Evolutionary conservation across 1,140 invertebrate genomes (phyloP).

Genomic region (Oncopeltus fasciatus): DNA sequence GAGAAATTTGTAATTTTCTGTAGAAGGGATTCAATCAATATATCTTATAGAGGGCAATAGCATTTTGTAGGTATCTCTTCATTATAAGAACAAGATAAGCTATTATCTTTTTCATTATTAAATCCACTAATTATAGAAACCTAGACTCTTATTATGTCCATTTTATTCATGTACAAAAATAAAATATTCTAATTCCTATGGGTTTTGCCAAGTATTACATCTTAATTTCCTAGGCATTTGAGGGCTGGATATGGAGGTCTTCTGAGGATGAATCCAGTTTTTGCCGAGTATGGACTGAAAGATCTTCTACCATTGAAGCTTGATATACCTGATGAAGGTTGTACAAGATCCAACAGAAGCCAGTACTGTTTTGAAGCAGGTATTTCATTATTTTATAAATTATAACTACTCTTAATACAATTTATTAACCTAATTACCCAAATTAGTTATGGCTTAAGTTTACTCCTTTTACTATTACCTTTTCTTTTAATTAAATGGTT

Average conservation of each 20-base stretch:
- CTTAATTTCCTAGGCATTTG: constrained; percentile 43
- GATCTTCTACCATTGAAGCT: constrained; percentile 78
- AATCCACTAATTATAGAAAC: background rate
- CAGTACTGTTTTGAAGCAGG: constrained; percentile 87
- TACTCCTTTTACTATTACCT: no score
- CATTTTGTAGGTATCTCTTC: no score
- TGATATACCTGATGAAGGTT: constrained; percentile 83
- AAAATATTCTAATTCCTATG: background rate
- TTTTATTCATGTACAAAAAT: background rate
- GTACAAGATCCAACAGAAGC: constrained; percentile 67
- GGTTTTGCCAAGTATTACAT: background rate
- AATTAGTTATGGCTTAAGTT: no score
- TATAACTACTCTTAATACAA: no score
- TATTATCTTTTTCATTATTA: background rate
- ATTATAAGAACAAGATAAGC: no score
- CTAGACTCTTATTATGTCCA: no score
- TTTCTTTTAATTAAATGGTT: no score
- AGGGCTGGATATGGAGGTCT: constrained; percentile 62
- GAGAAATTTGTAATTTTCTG: no score
- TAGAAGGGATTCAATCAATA: no score
- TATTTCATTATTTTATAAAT: no score
- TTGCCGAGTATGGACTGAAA: constrained; percentile 72
- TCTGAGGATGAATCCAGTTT: constrained; percentile 75
- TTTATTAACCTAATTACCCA: no score
- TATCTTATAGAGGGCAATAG: no score